Percentiles rank a stretch among this genome's conserved stretches.
Evolutionary conservation across 2,113 vertebrate species (phyloP).

Genomic region (Actinemys pallida): DNA sequence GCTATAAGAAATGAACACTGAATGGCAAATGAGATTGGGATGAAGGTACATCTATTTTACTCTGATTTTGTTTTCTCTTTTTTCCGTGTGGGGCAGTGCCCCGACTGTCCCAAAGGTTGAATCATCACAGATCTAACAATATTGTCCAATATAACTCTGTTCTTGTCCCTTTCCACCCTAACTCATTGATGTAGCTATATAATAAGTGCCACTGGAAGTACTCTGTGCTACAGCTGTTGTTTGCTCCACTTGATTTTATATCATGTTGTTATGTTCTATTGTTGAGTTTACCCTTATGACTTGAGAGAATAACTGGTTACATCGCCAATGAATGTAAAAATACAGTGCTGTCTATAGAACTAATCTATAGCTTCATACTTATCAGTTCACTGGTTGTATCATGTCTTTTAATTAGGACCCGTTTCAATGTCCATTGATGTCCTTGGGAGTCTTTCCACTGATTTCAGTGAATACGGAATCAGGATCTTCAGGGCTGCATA

Average conservation of each 20-base stretch:
- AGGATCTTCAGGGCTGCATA: background rate
- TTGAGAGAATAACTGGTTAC: background rate
- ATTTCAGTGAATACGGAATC: background rate
- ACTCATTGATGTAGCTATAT: background rate
- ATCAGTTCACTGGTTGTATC: background rate
- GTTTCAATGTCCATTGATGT: background rate
- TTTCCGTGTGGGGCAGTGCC: background rate
- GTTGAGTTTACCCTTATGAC: background rate
- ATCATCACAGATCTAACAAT: background rate
- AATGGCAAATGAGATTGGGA: fast-evolving
- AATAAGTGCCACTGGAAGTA: background rate
- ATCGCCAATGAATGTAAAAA: background rate
- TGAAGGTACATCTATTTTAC: fast-evolving
- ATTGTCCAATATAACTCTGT: background rate
- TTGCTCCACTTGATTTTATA: background rate
- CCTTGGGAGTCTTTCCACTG: background rate
- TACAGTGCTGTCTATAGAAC: background rate
- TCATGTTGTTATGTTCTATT: background rate
- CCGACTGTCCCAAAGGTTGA: fast-evolving
- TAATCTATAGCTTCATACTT: no score
- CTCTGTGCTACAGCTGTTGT: background rate
- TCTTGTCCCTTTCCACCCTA: background rate
- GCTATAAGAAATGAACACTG: fast-evolving
- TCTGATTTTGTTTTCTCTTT: fast-evolving
- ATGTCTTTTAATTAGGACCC: background rate